Base-by-base conservation (phyloP, 2,797 vertebrate species). In the Gymnopithys bicolor region DNA sequence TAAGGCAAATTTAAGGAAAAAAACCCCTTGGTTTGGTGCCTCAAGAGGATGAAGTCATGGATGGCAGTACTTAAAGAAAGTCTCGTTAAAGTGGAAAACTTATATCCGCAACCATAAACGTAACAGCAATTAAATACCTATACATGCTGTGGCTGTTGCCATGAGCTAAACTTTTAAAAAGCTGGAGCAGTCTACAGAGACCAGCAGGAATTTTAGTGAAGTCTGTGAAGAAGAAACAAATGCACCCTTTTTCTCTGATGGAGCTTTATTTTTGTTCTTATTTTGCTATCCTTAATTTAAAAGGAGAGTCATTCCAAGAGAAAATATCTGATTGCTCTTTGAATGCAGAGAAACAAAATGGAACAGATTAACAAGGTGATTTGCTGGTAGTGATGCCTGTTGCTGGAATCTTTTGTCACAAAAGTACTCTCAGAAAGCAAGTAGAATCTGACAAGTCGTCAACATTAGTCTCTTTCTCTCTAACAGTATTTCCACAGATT, bases 401-500 rank as follows among this genome's bases (percentile, higher is more conserved):
- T 95, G 90, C 93, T 89, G 45, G 35, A 88, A 71, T 92, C 73
- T 87, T 68, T 92, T 95, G 76, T 96, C 83, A 89, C 9, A 7
- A 48, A 95, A 92, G 55, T 79, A 84, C 93, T 96, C 94, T 91
- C 87, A 76, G 83, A 95, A 93, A 90, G 85, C 45, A 89, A 93
- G 81, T 6, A 69, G 71, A 94, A 95, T 69, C 85, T 96, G 91
- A 95, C 93, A 96, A 89, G 90, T 77, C 56, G 11, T 93, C 89
- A 87, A 62, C 90, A 90, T 93, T 86, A 96, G 90, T 84, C 64
- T 92, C 85, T 94, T 90, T 87, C 81, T 76, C 60, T 93, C 84
- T 87, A 90, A 84, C 86, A 91, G 87, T 95, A 94, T 95, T 96
- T 95, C 87, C 73, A 94, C 79, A 79, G 90, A 96, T 96, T 97